Evolutionary conservation across 2,797 vertebrate species (phyloP), one percentile per base, ranked within the genome.

Genomic region (Microctenopoma steveboyesi): DNA sequence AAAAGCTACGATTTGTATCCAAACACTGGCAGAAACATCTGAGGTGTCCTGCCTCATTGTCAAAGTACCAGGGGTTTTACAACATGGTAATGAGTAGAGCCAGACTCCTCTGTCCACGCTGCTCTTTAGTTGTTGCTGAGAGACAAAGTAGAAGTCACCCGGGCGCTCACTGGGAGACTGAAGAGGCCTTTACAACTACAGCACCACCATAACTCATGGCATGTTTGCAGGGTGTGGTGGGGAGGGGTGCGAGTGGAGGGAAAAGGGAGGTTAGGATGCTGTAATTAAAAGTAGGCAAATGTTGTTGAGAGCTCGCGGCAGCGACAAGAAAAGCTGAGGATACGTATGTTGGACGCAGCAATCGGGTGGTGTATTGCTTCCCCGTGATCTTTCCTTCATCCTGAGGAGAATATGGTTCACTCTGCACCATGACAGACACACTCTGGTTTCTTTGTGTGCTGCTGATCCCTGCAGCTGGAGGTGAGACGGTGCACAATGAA

Each of bases 71-170:
- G 62, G 8, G 70, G 62, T 83, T 92, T 93, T 89, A 90, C 83
- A 79, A 89, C 88, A 91, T 92, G 91, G 61, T 89, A 92, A 93
- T 92, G 89, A 92, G 87, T 74, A 49, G 53, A 12, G 42, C 64
- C 5, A 75, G 72, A 79, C 76, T 86, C 74, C 52, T 81, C 72
- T 81, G 88, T 85, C 82, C 72, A 74, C 71, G 78, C 62, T 12
- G 55, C 83, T 84, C 65, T 67, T 50, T 68, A 27, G 60, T 81
- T 86, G 93, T 93, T 94, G 93, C 92, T 69, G 83, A 86, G 93
- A 92, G 86, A 94, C 93, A 88, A 76, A 86, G 86, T 61, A 84
- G 74, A 87, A 92, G 89, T 89, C 90, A 88, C 78, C 79, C 78
- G 64, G 84, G 86, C 81, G 64, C 70, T 87, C 85, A 37, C 45